These are phyloP conservation scores for Sterna hirundo DNA, from an alignment of 2,113 vertebrate species.

Conservation along the genomic window DNA sequence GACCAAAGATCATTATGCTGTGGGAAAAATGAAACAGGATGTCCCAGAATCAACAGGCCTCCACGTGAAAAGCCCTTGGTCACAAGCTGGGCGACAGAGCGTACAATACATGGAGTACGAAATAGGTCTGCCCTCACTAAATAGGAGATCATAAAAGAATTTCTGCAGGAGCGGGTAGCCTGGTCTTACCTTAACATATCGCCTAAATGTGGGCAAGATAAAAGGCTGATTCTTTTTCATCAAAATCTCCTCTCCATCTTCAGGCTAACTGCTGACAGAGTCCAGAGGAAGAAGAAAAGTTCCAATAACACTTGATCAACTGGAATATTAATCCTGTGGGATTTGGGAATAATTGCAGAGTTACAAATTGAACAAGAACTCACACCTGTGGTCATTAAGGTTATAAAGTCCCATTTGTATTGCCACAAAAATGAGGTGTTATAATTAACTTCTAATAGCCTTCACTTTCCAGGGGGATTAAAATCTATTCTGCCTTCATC, in stretches of 20 bases:
- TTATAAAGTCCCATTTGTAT: constrained; percentile 23
- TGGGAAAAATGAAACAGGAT: neutral
- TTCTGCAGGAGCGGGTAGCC: neutral
- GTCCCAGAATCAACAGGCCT: neutral
- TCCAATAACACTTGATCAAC: neutral
- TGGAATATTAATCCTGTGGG: neutral
- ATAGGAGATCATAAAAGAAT: neutral
- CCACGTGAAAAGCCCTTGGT: neutral
- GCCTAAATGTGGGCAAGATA: neutral
- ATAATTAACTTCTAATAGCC: constrained; percentile 58
- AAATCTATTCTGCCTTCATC: constrained; percentile 9
- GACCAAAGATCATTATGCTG: neutral
- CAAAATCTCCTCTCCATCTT: neutral
- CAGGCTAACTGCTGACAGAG: neutral
- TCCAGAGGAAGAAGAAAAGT: neutral
- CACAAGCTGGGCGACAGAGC: neutral
- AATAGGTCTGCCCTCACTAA: neutral
- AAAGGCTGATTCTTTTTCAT: neutral
- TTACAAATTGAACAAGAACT: constrained; percentile 25
- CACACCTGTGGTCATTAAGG: constrained; percentile 26
- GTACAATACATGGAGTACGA: neutral
- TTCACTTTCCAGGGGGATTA: constrained; percentile 40
- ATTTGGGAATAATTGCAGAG: constrained; percentile 20
- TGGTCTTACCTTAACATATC: neutral
- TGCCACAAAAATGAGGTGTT: constrained; percentile 35